Evolutionary conservation across 2,113 vertebrate species (phyloP), one percentile per base, ranked within the genome.

Genomic region (Chionis minor): DNA sequence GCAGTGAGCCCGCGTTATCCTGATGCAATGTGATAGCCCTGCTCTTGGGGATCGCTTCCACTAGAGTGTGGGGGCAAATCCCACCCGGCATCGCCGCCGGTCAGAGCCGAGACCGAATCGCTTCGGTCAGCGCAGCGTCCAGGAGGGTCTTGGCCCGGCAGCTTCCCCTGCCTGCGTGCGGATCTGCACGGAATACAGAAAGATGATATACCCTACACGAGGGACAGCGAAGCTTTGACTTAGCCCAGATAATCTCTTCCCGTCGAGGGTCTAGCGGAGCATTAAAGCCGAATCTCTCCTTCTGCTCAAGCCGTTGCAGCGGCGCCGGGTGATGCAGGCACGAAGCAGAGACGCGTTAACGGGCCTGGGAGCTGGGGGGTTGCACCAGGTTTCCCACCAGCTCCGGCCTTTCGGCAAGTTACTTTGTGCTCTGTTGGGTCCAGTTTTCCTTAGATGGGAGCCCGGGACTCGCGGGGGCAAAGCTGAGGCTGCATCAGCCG

Each of bases 261-360:
- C 21, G 2, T 10, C 67, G 1, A 0, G 40, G 17, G 8, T 9
- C 51, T 10, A 24, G 51, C 49, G 58, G 23, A 54, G 38, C n/a
- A 1, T 42, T 38, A 44, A 51, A 35, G 10, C 44, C 3, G 45
- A 55, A 26, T 23, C 35, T 22, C 27, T 56, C 30, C 82, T 38
- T 15, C 75, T 14, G 62, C 32, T 54, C 23, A 42, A 58, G 78
- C 67, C 32, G 1, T 8, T 23, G 3, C 11, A 35, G 30, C 84
- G 13, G 49, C 5, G 28, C 15, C 16, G 5, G 83, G 44, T 9
- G 56, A 4, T 22, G 72, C 28, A 22, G 47, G 51, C 14, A 2
- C 0, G 21, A 20, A 17, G 51, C 38, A 26, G 40, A 17, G 5
- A 14, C 0, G 1, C 6, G 14, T 3, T 3, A 33, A 18, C 19